These are phyloP conservation scores for Proterorhinus semilunaris DNA, from an alignment of 2,113 vertebrate species.

Conservation along the genomic window DNA sequence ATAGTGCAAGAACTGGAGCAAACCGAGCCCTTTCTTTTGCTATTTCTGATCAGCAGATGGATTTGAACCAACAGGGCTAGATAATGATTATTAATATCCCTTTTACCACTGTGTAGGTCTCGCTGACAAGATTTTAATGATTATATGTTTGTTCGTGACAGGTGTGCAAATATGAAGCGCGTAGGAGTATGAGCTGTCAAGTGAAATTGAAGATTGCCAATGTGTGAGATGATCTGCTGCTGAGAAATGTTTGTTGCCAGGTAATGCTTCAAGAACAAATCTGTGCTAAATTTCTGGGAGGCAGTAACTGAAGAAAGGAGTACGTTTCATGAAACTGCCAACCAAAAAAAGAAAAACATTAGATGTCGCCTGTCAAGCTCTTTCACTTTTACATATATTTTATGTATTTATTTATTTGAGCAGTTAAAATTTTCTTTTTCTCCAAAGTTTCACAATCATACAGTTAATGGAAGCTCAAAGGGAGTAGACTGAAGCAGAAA, in stretches of 20 bases:
- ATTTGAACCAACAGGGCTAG: constrained; percentile 14
- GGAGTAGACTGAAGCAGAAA: too few relatives aligned
- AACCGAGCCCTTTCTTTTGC: constrained; percentile 25
- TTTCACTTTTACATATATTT: neutral
- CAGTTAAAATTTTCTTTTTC: too few relatives aligned
- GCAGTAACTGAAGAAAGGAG: neutral
- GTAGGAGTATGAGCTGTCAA: neutral
- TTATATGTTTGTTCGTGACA: constrained; percentile 11
- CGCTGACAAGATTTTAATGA: constrained; percentile 10
- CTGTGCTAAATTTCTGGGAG: neutral
- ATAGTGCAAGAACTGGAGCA: constrained; percentile 12
- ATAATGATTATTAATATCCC: constrained; percentile 23
- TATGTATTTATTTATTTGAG: too few relatives aligned
- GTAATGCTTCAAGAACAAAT: neutral
- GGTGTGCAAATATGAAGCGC: constrained; percentile 18
- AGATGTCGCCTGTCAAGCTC: neutral
- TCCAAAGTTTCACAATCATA: too few relatives aligned
- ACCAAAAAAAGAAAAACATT: neutral
- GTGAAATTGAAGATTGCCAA: constrained; percentile 6
- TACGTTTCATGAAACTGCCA: neutral
- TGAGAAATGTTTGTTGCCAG: constrained; percentile 5
- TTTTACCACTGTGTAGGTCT: constrained; percentile 2
- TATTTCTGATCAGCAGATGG: constrained; percentile 37
- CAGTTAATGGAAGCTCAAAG: too few relatives aligned
- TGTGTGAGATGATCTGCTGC: neutral